A percentile compares a stretch with the other conserved stretches of the same genome.
These are phyloP conservation scores for Drosophila baimaii DNA, from an alignment of 1,140 invertebrate genomes.

Conservation along the genomic window DNA sequence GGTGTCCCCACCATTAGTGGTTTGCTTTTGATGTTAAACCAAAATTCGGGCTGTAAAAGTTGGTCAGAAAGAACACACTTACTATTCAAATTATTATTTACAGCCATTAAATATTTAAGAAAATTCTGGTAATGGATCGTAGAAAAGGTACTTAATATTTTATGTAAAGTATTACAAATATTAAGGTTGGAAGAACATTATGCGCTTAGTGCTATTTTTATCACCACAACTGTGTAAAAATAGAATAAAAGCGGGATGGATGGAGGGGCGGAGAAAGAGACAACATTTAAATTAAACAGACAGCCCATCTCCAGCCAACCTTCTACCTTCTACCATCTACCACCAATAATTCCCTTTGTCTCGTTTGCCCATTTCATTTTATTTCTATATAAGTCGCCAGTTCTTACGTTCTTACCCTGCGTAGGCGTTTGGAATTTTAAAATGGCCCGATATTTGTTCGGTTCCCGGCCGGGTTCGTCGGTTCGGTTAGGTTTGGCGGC, in stretches of 20 bases:
- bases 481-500: neutral
- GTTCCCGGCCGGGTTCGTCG: neutral
- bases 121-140: too few relatives aligned
- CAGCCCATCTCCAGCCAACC: constrained; percentile 10
- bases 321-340: neutral
- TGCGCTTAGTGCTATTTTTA: neutral
- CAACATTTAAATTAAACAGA: constrained; percentile 68
- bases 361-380: constrained; percentile 56
- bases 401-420: constrained; percentile 23
- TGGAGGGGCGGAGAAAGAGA: neutral
- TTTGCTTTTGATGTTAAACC: neutral
- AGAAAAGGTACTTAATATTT: too few relatives aligned
- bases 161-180: too few relatives aligned
- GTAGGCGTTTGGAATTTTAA: constrained; percentile 70
- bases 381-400: constrained; percentile 54
- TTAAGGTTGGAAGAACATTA: too few relatives aligned
- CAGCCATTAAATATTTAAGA: too few relatives aligned
- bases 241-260: neutral
- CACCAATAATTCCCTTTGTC: constrained; percentile 36
- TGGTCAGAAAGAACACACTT: too few relatives aligned
- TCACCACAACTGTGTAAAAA: constrained; percentile 11
- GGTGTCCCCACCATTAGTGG: constrained; percentile 15
- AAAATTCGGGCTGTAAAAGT: neutral
- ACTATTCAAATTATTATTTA: neutral
- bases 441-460: constrained; percentile 37